Percentiles rank a stretch among this genome's conserved stretches.
Conservation (phyloP, 2,888 invertebrate genomes). For the Acleris laterana region DNA sequence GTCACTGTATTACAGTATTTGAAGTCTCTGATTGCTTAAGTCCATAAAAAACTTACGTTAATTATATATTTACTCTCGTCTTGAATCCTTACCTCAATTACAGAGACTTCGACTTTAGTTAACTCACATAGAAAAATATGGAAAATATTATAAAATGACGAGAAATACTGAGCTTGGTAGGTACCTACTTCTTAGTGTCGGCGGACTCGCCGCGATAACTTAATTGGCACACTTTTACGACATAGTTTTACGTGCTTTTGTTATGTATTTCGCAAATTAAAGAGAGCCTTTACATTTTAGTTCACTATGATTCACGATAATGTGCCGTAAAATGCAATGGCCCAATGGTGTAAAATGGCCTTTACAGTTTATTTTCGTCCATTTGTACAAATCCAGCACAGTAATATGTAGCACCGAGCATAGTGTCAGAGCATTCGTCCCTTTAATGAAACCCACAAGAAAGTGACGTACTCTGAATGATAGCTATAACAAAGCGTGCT, state of each 20-base stretch:
- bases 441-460: no score
- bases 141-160: constrained; percentile 4
- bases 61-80: constrained; percentile 8
- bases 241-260: constrained; percentile 7
- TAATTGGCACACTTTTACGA: constrained; percentile 25
- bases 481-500: no score
- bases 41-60: constrained; percentile 34
- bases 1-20: constrained; percentile 15
- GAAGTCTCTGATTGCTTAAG: constrained; percentile 21
- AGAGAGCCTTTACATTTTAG: background rate
- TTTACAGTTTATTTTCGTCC: no score
- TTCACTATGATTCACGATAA: background rate
- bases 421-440: no score
- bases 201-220: constrained; percentile 5
- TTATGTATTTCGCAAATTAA: constrained; percentile 25
- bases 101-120: constrained; percentile 13
- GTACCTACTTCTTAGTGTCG: constrained; percentile 4
- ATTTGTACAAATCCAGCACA: no score
- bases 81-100: background rate
- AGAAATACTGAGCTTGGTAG: constrained; percentile 7
- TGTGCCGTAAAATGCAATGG: background rate
- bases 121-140: constrained; percentile 6
- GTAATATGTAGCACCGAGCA: no score
- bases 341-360: no score
- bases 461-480: no score